A percentile compares a stretch with the other conserved stretches of the same genome.
Conservation (phyloP, 2,888 invertebrate genomes). For the Sphinx pinastri region DNA sequence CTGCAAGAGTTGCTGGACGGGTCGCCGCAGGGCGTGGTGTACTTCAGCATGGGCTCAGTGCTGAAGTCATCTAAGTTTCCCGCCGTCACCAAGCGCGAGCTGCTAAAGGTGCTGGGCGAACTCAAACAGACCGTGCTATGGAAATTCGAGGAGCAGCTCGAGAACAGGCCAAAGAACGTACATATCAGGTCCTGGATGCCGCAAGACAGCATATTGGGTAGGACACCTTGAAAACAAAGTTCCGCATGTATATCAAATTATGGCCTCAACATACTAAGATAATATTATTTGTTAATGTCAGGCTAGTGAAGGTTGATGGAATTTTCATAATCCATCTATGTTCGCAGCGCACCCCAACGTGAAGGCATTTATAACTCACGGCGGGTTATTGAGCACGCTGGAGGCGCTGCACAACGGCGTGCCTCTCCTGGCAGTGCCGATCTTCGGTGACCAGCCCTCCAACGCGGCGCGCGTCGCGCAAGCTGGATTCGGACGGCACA, state of each 20-base stretch:
- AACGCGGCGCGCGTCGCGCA: conserved; percentile 53
- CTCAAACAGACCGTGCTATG: conserved; percentile 67
- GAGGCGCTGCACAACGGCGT: conserved; percentile 59
- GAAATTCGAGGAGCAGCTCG: conserved; percentile 75
- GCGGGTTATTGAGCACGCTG: conserved; percentile 54
- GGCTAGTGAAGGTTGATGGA: neutral
- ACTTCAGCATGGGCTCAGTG: conserved; percentile 72
- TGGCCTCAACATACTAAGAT: too few relatives aligned
- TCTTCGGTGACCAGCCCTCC: conserved; percentile 64
- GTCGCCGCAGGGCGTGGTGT: conserved; percentile 59
- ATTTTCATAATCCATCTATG: neutral
- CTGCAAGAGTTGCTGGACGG: conserved; percentile 61
- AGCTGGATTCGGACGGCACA: conserved; percentile 51
- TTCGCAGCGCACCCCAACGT: conserved; percentile 54
- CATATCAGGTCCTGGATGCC: conserved; percentile 79
- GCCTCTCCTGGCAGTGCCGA: conserved; percentile 59
- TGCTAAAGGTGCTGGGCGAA: conserved; percentile 51
- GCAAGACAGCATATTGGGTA: conserved; percentile 79
- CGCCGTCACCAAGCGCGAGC: conserved; percentile 40
- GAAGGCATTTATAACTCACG: conserved; percentile 57
- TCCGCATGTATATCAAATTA: too few relatives aligned
- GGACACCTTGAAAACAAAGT: conserved; percentile 15
- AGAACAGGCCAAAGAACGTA: conserved; percentile 68
- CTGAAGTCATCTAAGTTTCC: conserved; percentile 50
- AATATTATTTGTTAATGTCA: too few relatives aligned